Percentiles rank a stretch among this genome's conserved stretches.
Evolutionary conservation across 2,797 vertebrate genomes (phyloP).

Genomic region (Pygocentrus nattereri): DNA sequence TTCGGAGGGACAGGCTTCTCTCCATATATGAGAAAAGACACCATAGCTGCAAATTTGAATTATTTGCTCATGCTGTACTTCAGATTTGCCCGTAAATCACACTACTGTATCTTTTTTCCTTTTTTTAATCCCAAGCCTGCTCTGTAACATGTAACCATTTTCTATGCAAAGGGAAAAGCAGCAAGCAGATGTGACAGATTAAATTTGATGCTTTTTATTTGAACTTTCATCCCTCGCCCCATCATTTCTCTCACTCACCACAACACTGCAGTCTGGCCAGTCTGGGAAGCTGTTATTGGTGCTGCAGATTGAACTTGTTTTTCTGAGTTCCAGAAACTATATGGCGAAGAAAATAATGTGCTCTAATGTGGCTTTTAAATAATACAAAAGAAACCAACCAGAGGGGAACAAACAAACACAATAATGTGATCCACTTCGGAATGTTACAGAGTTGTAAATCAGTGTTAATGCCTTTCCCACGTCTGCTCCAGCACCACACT

Average conservation of each 20-base stretch:
- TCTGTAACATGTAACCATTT: slow-evolving; percentile 87
- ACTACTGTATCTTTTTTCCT: slow-evolving; percentile 77
- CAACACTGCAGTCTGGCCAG: slow-evolving; percentile 24
- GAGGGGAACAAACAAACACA: slow-evolving; percentile 52
- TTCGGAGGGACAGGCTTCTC: slow-evolving; percentile 84
- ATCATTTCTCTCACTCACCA: slow-evolving; percentile 49
- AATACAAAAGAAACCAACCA: slow-evolving; percentile 40
- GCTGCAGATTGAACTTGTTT: slow-evolving; percentile 54
- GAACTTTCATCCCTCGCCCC: slow-evolving; percentile 53
- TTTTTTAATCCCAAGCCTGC: slow-evolving; percentile 71
- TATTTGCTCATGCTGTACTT: slow-evolving; percentile 61
- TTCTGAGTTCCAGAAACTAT: slow-evolving; percentile 55
- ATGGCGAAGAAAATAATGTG: slow-evolving; percentile 50
- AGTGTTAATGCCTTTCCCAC: slow-evolving; percentile 2
- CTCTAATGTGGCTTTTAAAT: slow-evolving; percentile 57
- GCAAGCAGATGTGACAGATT: slow-evolving; percentile 85
- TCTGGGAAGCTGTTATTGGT: slow-evolving; percentile 18
- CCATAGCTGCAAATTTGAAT: slow-evolving; percentile 65
- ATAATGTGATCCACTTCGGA: slow-evolving; percentile 44
- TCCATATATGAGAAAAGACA: slow-evolving; percentile 75
- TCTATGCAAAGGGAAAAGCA: slow-evolving; percentile 83
- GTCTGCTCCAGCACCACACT: neutral
- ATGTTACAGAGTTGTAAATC: slow-evolving; percentile 45
- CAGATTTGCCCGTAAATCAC: slow-evolving; percentile 78
- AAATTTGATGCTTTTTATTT: slow-evolving; percentile 77